These are phyloP conservation scores for Penaeus monodon DNA, from an alignment of 2,888 invertebrate species.

Conservation along the genomic window DNA sequence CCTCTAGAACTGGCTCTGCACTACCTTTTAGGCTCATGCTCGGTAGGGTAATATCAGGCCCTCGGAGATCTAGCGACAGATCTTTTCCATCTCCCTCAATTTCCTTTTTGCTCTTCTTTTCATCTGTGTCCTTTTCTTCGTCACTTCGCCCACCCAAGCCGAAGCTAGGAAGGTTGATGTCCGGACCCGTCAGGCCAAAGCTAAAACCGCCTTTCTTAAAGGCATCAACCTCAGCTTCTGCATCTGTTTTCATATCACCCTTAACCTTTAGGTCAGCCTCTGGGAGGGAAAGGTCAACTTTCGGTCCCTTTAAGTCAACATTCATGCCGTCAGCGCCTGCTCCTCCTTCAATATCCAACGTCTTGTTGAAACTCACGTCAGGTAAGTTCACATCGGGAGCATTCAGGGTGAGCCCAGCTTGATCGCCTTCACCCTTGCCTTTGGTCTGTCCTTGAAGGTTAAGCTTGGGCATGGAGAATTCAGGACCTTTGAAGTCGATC, in stretches of 20 bases:
- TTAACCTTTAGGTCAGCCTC: no score
- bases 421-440: background rate
- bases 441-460: background rate
- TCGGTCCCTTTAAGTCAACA: no score
- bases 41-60: no score
- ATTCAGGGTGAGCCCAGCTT: background rate
- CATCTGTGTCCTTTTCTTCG: conserved; percentile 14
- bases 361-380: conserved; percentile 16
- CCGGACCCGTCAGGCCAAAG: no score
- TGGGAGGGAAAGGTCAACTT: no score
- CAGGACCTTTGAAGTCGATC: conserved; percentile 34
- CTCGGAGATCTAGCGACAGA: no score
- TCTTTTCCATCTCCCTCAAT: background rate
- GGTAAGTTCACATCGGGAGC: conserved; percentile 24
- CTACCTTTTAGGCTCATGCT: no score
- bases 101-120: background rate
- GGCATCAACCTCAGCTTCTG: no score
- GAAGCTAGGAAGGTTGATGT: no score
- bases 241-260: no score
- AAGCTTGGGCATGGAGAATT: conserved; percentile 28
- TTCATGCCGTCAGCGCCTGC: background rate
- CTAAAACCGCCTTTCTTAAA: no score
- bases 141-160: background rate
- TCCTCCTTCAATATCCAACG: conserved; percentile 1
- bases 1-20: background rate